Base-by-base conservation (phyloP, 2,113 vertebrate species). In the Oryzias melastigma region DNA sequence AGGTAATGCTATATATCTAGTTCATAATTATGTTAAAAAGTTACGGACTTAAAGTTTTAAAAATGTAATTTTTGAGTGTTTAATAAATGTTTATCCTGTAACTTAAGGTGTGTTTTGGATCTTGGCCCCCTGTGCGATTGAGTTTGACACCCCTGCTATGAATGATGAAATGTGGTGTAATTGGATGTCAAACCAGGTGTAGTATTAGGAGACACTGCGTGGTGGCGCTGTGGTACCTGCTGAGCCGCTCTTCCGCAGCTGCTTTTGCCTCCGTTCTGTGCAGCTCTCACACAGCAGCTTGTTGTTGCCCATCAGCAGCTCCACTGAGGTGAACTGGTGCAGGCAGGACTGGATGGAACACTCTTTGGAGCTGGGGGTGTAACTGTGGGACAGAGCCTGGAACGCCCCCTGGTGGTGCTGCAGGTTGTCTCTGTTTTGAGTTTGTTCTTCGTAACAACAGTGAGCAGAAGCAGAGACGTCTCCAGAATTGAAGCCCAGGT, bases 321-420 rank as follows among this genome's bases (percentile, higher is more conserved):
- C 97, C 68, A 98, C 89, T 16, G 95, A 97, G 17, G 97, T 99
- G 81, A 98, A 98, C 82, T 98, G 96, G 85, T 95, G 94, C 55
- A 98, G 94, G 82, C 97, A 99, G 76, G 97, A 98, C 90, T 99
- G 97, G 45, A 99, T 88, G 5, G 97, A 99, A 84, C 97, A 99
- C 73, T 99, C 96, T 82, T 96, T 97, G n/a, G 97, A 95, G 81
- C 92, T 91, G 19, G 97, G 95, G 25, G 89, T 83, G 71, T 99
- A 98, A 77, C 93, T 96, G 66, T 97, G 95, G 58, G 96, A 96
- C 75, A 98, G 92, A 0, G 92, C 95, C 89, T 97, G 96, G 80
- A 99, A 99, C 43, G 97, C 97, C 69, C 92, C 92, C 68, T 93
- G 94, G 65, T 89, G 83, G 63, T 84, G 85, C 7, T 81, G 84